These are phyloP conservation scores for Austrolebias charrua DNA, from an alignment of 2,797 vertebrate genomes.

Conservation along the genomic window DNA sequence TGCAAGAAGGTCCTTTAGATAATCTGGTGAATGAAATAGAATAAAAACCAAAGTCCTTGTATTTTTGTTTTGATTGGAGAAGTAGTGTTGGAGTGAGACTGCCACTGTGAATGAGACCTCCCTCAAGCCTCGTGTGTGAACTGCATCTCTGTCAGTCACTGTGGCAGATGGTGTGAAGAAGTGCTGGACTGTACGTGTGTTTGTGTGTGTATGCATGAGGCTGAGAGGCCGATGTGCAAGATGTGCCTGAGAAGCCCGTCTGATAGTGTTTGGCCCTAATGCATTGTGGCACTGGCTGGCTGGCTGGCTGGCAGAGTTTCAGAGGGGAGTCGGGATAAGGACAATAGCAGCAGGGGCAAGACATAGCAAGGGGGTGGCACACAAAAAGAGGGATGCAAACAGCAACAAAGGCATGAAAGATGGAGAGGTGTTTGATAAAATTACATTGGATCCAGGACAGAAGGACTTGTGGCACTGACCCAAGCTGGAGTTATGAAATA, in stretches of 20 bases:
- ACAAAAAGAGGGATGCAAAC: slow-evolving; percentile 23
- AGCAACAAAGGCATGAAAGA: slow-evolving; percentile 48
- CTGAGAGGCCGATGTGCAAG: slow-evolving; percentile 52
- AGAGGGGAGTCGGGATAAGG: slow-evolving; percentile 65
- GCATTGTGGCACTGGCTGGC: slow-evolving; percentile 69
- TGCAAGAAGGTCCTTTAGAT: too few relatives aligned
- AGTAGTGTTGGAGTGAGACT: slow-evolving; percentile 48
- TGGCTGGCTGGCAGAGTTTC: slow-evolving; percentile 66
- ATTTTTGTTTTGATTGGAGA: slow-evolving; percentile 20
- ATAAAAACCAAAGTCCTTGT: slow-evolving; percentile 27
- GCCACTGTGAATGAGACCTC: slow-evolving; percentile 61
- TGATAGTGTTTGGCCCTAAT: slow-evolving; percentile 72
- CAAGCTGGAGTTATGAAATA: slow-evolving; percentile 31
- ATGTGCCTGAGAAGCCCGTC: slow-evolving; percentile 63
- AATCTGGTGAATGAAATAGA: too few relatives aligned
- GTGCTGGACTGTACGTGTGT: slow-evolving; percentile 42
- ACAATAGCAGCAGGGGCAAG: slow-evolving; percentile 56
- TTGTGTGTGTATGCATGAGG: slow-evolving; percentile 25
- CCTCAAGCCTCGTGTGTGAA: slow-evolving; percentile 57
- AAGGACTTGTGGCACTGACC: slow-evolving; percentile 29
- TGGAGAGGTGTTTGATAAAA: slow-evolving; percentile 46
- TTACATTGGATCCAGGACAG: slow-evolving; percentile 44
- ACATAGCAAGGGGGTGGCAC: slow-evolving; percentile 14
- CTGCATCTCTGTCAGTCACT: slow-evolving; percentile 62
- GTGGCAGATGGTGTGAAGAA: slow-evolving; percentile 68